phyloP scores from a whole-genome alignment of 2,888 invertebrate species.

The Aspidiotus destructor region DNA sequence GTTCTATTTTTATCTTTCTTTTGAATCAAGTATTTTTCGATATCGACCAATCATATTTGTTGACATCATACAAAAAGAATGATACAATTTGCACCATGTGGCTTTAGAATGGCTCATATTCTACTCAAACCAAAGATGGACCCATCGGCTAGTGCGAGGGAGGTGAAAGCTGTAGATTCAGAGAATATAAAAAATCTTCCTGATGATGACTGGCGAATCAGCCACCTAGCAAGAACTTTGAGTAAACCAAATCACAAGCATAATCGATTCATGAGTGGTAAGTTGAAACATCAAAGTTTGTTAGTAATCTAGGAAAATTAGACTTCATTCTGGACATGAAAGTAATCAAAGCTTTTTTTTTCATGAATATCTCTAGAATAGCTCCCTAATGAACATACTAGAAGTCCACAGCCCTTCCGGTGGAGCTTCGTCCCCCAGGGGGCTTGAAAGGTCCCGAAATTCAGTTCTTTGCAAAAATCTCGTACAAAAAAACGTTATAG shows the following conservation, averaged over 20 bases:
- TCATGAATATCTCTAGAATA: no score
- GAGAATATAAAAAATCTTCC: constrained; percentile 91
- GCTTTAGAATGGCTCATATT: constrained; percentile 82
- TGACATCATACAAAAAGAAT: background rate
- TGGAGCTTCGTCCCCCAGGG: no score
- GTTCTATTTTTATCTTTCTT: no score
- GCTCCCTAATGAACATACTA: no score
- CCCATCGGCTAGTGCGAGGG: constrained; percentile 82
- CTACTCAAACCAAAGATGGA: constrained; percentile 89
- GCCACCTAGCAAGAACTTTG: constrained; percentile 79
- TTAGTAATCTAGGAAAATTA: no score
- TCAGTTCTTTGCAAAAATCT: no score
- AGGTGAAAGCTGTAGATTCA: constrained; percentile 90
- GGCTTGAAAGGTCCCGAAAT: no score
- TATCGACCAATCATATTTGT: constrained; percentile 13
- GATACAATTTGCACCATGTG: background rate
- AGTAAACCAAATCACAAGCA: constrained; percentile 70
- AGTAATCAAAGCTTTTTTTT: no score
- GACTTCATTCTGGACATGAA: no score
- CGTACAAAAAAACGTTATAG: no score
- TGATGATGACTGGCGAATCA: constrained; percentile 78
- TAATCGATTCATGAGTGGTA: constrained; percentile 89
- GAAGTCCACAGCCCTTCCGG: no score
- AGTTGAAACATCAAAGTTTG: no score
- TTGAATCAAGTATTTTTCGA: constrained; percentile 53